These are phyloP conservation scores for Drosophila eugracilis DNA, from an alignment of 1,140 invertebrate genomes.

Conservation along the genomic window DNA sequence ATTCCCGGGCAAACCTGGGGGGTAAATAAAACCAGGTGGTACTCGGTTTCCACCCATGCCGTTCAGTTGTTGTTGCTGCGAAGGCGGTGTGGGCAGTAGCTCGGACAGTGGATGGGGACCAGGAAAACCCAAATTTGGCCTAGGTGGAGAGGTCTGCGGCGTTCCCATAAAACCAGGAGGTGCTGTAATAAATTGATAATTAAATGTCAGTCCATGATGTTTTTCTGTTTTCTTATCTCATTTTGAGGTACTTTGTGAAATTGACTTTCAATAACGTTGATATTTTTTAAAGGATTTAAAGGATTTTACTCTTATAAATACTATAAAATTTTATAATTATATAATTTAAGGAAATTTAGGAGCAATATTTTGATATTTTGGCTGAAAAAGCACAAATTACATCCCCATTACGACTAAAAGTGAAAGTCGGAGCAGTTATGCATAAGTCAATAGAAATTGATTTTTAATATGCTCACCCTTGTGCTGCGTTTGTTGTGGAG, in stretches of 20 bases:
- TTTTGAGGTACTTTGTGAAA: too few species aligned
- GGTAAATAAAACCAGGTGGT: constrained; percentile 74
- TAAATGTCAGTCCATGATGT: too few species aligned
- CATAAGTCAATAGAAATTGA: neutral
- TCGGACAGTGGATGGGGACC: constrained; percentile 70
- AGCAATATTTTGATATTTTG: too few species aligned
- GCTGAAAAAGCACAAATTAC: too few species aligned
- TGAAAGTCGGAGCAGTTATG: too few species aligned
- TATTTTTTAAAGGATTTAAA: too few species aligned
- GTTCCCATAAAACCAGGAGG: constrained; percentile 69
- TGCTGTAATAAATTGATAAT: constrained; percentile 34
- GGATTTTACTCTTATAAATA: too few species aligned
- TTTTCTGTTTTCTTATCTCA: too few species aligned
- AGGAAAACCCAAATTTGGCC: constrained; percentile 64
- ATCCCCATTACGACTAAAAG: too few species aligned
- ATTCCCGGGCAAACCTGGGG: constrained; percentile 53
- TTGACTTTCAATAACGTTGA: too few species aligned
- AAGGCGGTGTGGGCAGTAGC: constrained; percentile 60
- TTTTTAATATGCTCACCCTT: constrained; percentile 50
- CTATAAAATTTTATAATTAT: too few species aligned
- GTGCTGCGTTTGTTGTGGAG: constrained; percentile 41
- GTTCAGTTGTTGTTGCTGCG: constrained; percentile 65
- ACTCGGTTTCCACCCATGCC: constrained; percentile 60
- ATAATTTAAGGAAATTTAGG: too few species aligned
- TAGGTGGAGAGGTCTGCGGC: constrained; percentile 68